Base-by-base conservation (phyloP, 1,140 invertebrate genomes). In the Vanessa atalanta region DNA sequence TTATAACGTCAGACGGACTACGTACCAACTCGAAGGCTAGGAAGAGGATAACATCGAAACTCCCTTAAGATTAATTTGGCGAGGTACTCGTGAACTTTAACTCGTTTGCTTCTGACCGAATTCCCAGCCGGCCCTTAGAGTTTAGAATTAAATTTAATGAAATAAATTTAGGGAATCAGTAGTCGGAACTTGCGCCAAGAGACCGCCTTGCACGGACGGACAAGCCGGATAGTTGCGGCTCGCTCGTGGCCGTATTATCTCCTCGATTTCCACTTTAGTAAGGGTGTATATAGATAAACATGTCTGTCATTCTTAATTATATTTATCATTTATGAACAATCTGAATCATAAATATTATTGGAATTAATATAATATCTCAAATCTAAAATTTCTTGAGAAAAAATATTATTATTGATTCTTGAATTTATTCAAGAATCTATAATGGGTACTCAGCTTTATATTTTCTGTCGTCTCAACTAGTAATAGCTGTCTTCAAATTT, bases 1-100 rank as follows among this genome's bases (percentile, higher is more conserved):
- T 92, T 92, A 91, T 86, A 91, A 87, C 84, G 82, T 85, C 80
- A 81, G 83, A 83, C 81, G 81, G 84, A 87, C 84, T 51, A 51
- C 11, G 84, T 79, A 81, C 60, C 75, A 75, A 76, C 85, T 89
- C 76, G 81, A 88, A 87, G 84, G 83, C 85, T 76, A 74, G 79
- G 83, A 86, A 77, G 74, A 84, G 87, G 87, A 89, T 89, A 90
- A 89, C 90, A 88, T 89, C 88, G 87, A 88, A 91, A 91, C 88
- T 93, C 90, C 88, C 90, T 90, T 86, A 93, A 93, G 90, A 91
- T 91, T 93, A 93, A 93, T 93, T 93, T 93, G 83, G 78, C 81
- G 79, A 84, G 79, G 81, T 90, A 86, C 87, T 88, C 80, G 78
- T 86, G 84, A 92, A 90, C 88, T 92, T 91, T 89, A 91, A 91